Base-by-base conservation (phyloP, 2,113 vertebrate species). In the Centropristis striata region DNA sequence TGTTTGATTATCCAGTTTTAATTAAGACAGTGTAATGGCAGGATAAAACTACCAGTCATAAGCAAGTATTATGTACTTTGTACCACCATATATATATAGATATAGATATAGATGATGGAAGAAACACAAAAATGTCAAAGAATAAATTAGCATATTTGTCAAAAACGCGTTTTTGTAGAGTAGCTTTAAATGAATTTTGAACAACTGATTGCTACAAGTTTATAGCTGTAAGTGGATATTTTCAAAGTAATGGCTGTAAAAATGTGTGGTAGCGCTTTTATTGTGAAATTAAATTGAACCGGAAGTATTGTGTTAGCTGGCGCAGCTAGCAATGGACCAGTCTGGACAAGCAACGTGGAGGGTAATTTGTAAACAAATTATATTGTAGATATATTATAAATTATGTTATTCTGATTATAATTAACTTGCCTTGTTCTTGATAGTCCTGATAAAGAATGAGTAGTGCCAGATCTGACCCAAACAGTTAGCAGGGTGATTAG, bases 321-420 rank as follows among this genome's bases (percentile, higher is more conserved):
- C 0, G 1, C n/a, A 16, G 47, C n/a, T 90, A 88, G 63, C 71
- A 13, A 92, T 93, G 92, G 89, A 84, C 2, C 25, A 1, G 1
- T 1, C 46, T 21, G 18, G 0, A 5, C 5, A 11, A 23, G 7
- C 0, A n/a, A 0, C 4, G 1, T 94, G 92, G 91, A 90, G 77
- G 92, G 91, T 86, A 60, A 87, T 28, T 49, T 60, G 61, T 49
- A 10, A 2, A 16, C 61, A 8, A 5, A 65, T 39, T 39, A 4
- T 1, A 9, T 20, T n/a, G n/a, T n/a, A n/a, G n/a, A n/a, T n/a
- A n/a, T n/a, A n/a, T n/a, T n/a, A n/a, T n/a, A n/a, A n/a, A n/a
- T n/a, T n/a, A n/a, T n/a, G n/a, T n/a, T n/a, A n/a, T n/a, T n/a
- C n/a, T n/a, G n/a, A n/a, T n/a, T n/a, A n/a, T n/a, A 10, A 51